Conservation (phyloP, 1,140 invertebrate species). For the Drosophila sulfurigaster region DNA sequence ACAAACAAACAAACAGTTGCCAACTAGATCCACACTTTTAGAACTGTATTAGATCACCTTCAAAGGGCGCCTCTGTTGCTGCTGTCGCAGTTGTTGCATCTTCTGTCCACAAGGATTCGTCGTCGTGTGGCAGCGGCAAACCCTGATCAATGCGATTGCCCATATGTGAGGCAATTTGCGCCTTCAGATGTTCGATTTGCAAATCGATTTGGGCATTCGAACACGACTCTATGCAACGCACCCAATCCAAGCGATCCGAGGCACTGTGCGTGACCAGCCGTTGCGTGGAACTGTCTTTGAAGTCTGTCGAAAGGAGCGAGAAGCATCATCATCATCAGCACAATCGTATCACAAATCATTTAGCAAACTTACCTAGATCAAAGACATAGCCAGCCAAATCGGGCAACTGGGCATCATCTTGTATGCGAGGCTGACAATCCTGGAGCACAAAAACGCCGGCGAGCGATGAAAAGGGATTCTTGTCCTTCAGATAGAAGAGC, state of each 20-base stretch:
- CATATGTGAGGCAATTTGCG: slow-evolving; percentile 86
- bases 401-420: slow-evolving; percentile 84
- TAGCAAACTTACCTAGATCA: slow-evolving; percentile 87
- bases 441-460: slow-evolving; percentile 95
- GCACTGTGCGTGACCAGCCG: slow-evolving; percentile 92
- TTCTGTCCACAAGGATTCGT: slow-evolving; percentile 3
- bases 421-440: slow-evolving; percentile 89
- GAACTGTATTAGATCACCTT: slow-evolving; percentile 86
- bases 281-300: slow-evolving; percentile 92
- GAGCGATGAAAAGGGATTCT: slow-evolving; percentile 95
- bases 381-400: slow-evolving; percentile 87
- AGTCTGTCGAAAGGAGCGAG: slow-evolving; percentile 87
- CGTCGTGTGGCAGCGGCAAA: slow-evolving; percentile 34
- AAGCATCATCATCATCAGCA: no score
- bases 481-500: slow-evolving; percentile 96
- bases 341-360: no score
- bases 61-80: slow-evolving; percentile 68
- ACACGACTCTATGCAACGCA: slow-evolving; percentile 93
- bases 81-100: background rate
- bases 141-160: slow-evolving; percentile 78
- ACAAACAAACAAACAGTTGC: slow-evolving; percentile 36
- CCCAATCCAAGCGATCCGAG: slow-evolving; percentile 93
- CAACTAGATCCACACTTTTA: slow-evolving; percentile 48
- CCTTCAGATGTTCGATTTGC: slow-evolving; percentile 89
- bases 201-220: slow-evolving; percentile 93